Percentiles rank a stretch among this genome's conserved stretches.
Evolutionary conservation across 2,797 vertebrate genomes (phyloP).

Genomic region (Manis pentadactyla): DNA sequence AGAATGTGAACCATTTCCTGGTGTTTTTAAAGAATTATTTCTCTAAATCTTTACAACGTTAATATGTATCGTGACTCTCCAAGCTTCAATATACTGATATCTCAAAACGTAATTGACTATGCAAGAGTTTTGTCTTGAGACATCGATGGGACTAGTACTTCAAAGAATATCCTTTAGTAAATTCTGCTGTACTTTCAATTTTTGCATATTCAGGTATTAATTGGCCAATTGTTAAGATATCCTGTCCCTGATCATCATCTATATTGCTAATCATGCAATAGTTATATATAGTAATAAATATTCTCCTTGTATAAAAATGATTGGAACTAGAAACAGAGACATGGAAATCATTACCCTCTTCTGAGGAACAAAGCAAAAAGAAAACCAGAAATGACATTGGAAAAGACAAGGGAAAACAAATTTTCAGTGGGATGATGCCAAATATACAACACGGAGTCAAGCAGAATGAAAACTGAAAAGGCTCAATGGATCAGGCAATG

Average conservation of each 20-base stretch:
- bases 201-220: neutral
- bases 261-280: neutral
- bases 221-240: neutral
- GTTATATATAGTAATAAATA: neutral
- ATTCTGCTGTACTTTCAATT: neutral
- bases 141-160: neutral
- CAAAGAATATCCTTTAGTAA: neutral
- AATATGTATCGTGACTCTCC: neutral
- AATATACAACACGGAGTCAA: neutral
- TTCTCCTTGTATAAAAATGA: neutral
- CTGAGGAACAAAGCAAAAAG: neutral
- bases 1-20: constrained; percentile 57
- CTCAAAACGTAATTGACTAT: neutral
- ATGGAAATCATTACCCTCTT: neutral
- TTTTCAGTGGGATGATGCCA: neutral
- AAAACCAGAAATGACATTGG: neutral
- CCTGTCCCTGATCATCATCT: neutral
- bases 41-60: neutral
- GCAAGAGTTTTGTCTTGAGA: neutral
- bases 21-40: neutral
- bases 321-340: neutral
- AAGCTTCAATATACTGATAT: neutral
- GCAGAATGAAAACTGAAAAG: neutral
- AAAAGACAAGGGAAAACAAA: neutral
- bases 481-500: neutral